These are phyloP conservation scores for Myocastor coypus DNA, from an alignment of 2,113 vertebrate species.

Conservation along the genomic window DNA sequence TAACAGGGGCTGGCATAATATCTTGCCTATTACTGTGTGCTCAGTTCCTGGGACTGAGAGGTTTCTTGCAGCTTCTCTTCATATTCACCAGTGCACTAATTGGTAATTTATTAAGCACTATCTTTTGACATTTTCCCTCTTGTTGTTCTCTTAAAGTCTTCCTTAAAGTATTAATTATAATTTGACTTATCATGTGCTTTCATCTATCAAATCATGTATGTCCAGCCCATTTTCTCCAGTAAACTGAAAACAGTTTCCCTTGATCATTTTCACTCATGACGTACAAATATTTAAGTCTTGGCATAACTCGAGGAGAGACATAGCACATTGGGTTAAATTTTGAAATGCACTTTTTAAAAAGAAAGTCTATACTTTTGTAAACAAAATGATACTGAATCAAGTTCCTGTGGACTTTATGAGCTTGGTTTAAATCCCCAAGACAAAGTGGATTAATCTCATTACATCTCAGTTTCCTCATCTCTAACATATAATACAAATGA, in stretches of 20 bases:
- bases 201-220: background rate
- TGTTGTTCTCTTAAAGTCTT: background rate
- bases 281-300: slow-evolving; percentile 7
- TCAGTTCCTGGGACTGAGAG: background rate
- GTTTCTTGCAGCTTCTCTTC: background rate
- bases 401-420: background rate
- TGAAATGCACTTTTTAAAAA: background rate
- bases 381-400: background rate
- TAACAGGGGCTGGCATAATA: background rate
- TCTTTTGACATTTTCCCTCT: background rate
- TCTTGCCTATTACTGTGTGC: background rate
- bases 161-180: slow-evolving; percentile 43
- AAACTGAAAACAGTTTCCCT: background rate
- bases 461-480: background rate
- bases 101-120: slow-evolving; percentile 11
- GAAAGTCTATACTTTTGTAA: background rate
- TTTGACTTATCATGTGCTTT: slow-evolving; percentile 2
- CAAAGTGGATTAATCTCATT: background rate
- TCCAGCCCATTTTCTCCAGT: background rate
- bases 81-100: background rate
- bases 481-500: background rate
- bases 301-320: background rate
- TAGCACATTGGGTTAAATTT: slow-evolving; percentile 38
- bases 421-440: background rate
- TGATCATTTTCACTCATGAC: background rate